phyloP scores from a whole-genome alignment of 2,888 invertebrate genomes.

The Ophion costatus region DNA sequence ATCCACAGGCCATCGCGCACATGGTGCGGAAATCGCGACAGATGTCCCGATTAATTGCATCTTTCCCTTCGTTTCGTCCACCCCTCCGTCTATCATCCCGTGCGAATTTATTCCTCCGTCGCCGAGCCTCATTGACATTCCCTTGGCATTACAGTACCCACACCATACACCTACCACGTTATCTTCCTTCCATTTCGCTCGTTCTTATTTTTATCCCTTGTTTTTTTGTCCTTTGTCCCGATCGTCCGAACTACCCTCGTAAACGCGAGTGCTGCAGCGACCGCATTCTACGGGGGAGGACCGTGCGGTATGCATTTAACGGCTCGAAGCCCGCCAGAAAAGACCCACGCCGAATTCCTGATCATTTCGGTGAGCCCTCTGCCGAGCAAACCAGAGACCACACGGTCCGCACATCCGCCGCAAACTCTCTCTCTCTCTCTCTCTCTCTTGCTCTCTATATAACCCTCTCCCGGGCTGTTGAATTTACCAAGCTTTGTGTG shows the following conservation, averaged over 20 bases:
- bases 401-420: not conserved
- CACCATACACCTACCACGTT: conserved; percentile 10
- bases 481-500: not conserved
- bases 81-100: conserved; percentile 41
- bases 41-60: conserved; percentile 78
- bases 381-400: conserved; percentile 18
- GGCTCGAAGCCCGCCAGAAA: conserved; percentile 64
- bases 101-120: conserved; percentile 28
- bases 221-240: conserved; percentile 14
- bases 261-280: conserved; percentile 41
- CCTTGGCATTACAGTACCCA: not conserved
- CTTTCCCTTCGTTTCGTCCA: conserved; percentile 37
- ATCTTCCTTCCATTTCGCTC: not conserved
- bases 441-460: not conserved
- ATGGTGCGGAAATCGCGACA: conserved; percentile 69
- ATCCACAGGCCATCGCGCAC: conserved; percentile 1
- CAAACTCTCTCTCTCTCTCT: not conserved
- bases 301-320: conserved; percentile 76
- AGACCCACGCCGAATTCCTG: conserved; percentile 69
- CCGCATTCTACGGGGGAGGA: conserved; percentile 48
- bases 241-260: not conserved
- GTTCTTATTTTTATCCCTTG: not conserved
- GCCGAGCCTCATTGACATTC: conserved; percentile 4
- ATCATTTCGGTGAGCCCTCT: conserved; percentile 4
- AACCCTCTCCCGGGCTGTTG: not conserved